Percentiles rank a stretch among this genome's conserved stretches.
These are phyloP conservation scores for Sander vitreus DNA, from an alignment of 2,113 vertebrate genomes.

Conservation along the genomic window DNA sequence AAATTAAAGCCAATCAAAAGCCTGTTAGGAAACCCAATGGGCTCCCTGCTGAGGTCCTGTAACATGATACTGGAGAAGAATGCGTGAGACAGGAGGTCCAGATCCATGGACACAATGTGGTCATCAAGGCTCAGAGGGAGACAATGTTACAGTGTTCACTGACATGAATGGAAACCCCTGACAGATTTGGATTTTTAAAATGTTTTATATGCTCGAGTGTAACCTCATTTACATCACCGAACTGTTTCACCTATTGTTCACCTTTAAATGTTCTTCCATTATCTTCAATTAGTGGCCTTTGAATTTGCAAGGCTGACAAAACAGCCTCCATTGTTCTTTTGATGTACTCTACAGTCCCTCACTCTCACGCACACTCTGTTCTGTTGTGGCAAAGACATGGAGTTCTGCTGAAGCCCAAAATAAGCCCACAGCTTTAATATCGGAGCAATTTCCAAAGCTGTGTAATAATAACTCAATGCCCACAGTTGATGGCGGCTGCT, in stretches of 20 bases:
- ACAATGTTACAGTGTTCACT: conserved; percentile 32
- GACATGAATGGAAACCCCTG: neutral
- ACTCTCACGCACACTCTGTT: conserved; percentile 46
- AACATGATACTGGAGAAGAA: conserved; percentile 55
- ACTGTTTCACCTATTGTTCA: conserved; percentile 31
- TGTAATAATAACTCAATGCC: conserved; percentile 59
- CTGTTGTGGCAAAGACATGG: conserved; percentile 55
- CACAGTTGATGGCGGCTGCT: conserved; percentile 43
- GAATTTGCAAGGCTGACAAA: conserved; percentile 18
- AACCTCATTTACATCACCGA: neutral
- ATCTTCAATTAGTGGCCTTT: neutral
- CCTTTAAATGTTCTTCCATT: conserved; percentile 14
- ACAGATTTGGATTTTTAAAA: neutral
- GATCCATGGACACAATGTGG: conserved; percentile 15
- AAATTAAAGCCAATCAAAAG: conserved; percentile 73
- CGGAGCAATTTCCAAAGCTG: conserved; percentile 65
- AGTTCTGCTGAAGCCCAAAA: conserved; percentile 53
- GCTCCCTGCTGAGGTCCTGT: conserved; percentile 44
- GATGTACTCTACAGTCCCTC: conserved; percentile 33
- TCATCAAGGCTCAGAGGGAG: conserved; percentile 22
- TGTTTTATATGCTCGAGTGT: neutral
- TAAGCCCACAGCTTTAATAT: conserved; percentile 73
- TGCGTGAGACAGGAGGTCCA: conserved; percentile 22
- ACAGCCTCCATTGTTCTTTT: conserved; percentile 50
- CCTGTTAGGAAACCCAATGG: conserved; percentile 24